Percentiles rank a stretch among this genome's conserved stretches.
phyloP scores from a whole-genome alignment of 2,888 invertebrate genomes.

The Temnothorax unifasciatus region DNA sequence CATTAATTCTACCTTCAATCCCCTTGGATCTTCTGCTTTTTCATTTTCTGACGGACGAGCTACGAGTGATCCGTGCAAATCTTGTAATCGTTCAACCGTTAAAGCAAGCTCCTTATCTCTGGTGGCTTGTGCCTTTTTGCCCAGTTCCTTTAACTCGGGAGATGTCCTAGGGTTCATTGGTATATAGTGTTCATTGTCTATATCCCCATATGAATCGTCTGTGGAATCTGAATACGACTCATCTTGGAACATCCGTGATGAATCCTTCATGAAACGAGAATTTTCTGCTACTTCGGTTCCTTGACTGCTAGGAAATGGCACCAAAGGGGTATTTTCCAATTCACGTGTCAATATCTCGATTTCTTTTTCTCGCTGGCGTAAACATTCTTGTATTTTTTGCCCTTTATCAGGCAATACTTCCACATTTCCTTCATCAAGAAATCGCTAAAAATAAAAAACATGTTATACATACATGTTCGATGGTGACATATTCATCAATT shows the following conservation, averaged over 20 bases:
- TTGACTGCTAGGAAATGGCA: not conserved
- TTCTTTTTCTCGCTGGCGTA: slow-evolving; percentile 86
- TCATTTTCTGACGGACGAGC: slow-evolving; percentile 89
- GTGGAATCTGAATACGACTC: not conserved
- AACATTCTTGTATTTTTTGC: slow-evolving; percentile 87
- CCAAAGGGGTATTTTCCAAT: slow-evolving; percentile 80
- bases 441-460: slow-evolving; percentile 68
- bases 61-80: slow-evolving; percentile 90
- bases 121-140: slow-evolving; percentile 89
- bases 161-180: slow-evolving; percentile 49
- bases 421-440: slow-evolving; percentile 80
- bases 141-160: slow-evolving; percentile 68
- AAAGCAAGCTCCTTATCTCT: slow-evolving; percentile 90
- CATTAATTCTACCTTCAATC: slow-evolving; percentile 91
- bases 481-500: not conserved
- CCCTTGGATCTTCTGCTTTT: slow-evolving; percentile 88
- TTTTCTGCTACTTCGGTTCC: not conserved
- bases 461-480: not conserved
- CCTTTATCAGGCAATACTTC: slow-evolving; percentile 90
- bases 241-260: not conserved
- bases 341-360: slow-evolving; percentile 87
- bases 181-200: not conserved
- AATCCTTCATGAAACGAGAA: not conserved
- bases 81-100: slow-evolving; percentile 91
- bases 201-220: not conserved